Evolutionary conservation across 2,113 vertebrate species (phyloP).

Genomic region (Polypterus bichir): DNA sequence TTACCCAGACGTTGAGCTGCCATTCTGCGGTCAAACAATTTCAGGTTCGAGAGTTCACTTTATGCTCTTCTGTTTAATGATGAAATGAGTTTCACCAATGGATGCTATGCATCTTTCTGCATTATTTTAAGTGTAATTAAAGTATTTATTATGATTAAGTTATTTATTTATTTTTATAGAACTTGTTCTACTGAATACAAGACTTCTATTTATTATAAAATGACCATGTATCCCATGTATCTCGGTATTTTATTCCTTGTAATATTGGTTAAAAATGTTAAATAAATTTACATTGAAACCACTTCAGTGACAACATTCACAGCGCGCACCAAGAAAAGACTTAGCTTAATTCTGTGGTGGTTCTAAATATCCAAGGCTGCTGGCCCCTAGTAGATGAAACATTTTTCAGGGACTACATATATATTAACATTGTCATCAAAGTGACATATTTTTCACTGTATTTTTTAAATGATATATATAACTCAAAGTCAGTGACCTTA

Average conservation of each 20-base stretch:
- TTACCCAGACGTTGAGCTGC: not conserved
- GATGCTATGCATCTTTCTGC: constrained; percentile 64
- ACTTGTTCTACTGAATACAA: constrained; percentile 43
- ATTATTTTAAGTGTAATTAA: constrained; percentile 53
- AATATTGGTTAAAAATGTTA: constrained; percentile 8
- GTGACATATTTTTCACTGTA: too few species aligned
- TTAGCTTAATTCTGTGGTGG: too few species aligned
- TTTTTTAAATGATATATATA: not conserved
- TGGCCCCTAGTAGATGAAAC: not conserved
- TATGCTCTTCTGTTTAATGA: constrained; percentile 18
- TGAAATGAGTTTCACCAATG: constrained; percentile 44
- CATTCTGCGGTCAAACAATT: not conserved
- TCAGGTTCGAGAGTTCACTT: not conserved
- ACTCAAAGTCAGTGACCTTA: not conserved
- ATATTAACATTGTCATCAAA: too few species aligned
- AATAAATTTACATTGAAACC: not conserved
- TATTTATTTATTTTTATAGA: constrained; percentile 70
- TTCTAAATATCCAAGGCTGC: not conserved
- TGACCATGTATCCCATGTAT: constrained; percentile 24
- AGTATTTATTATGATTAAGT: constrained; percentile 70
- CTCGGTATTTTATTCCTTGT: constrained; percentile 8
- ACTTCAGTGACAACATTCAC: constrained; percentile 10
- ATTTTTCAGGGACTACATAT: not conserved
- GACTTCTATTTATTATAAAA: constrained; percentile 56
- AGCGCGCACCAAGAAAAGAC: too few species aligned